These are phyloP conservation scores for Plutomurus gul DNA, from an alignment of 1,140 invertebrate species.

Conservation along the genomic window DNA sequence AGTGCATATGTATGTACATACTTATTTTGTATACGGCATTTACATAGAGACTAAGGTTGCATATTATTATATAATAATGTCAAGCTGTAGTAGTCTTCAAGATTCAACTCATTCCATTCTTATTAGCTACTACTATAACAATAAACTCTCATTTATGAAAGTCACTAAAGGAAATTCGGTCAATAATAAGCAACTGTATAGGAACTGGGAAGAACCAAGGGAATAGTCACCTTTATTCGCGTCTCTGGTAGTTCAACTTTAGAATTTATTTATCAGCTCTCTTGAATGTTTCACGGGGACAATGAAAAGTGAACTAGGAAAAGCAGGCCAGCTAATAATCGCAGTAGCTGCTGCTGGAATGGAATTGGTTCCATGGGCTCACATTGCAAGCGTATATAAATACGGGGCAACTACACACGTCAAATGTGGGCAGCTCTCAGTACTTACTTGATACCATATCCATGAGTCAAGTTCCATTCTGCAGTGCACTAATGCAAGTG, in stretches of 20 bases:
- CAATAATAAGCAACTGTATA: background rate
- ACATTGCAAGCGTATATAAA: background rate
- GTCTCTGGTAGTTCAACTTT: background rate
- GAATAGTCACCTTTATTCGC: background rate
- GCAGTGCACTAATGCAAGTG: background rate
- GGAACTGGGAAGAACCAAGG: background rate
- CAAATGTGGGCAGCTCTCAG: background rate
- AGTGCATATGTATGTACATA: too few relatives aligned
- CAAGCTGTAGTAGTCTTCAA: constrained; percentile 10
- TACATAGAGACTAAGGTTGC: too few relatives aligned
- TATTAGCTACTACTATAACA: constrained; percentile 6
- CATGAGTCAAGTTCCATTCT: too few relatives aligned
- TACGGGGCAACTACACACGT: background rate
- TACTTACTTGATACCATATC: background rate
- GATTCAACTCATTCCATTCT: background rate
- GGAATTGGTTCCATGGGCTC: background rate
- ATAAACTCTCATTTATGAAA: constrained; percentile 10
- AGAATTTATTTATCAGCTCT: constrained; percentile 8
- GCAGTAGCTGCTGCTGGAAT: background rate
- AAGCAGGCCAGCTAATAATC: background rate
- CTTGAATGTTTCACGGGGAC: background rate
- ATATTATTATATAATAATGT: too few relatives aligned
- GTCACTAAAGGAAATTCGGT: background rate
- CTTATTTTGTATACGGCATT: too few relatives aligned
- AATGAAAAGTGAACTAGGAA: background rate